Evolutionary conservation across 2,797 vertebrate species (phyloP), one percentile per base, ranked within the genome.

Genomic region (Natrix natrix): DNA sequence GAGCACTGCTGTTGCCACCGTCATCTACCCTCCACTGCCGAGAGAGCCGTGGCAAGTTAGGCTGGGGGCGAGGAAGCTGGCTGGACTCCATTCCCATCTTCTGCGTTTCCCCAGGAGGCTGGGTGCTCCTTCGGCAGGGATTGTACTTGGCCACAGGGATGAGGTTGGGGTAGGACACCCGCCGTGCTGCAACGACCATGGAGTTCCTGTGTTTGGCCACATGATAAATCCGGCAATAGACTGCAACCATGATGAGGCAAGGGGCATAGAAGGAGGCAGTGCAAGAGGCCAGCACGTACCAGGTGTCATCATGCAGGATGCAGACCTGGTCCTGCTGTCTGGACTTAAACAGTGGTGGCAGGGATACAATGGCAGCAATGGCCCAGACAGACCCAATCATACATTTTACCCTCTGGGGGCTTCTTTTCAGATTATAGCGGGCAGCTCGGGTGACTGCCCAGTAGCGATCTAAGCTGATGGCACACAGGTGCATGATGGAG

Each of bases 381-480:
- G 96, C 90, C 99, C 99, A 99, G 90, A 99, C 98, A 0, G 97
- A 95, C 0, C 97, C 98, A 14, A 99, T 99, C 98, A 98, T 99
- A 60, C 97, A 96, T 95, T 99, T 99, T 90, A 99, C 98, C 92
- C 98, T 97, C 87, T 97, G 95, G 0, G 98, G 98, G 5, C 98
- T 99, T 91, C 98, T 98, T 96, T 98, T 99, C 93, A 99, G 96
- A 96, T 99, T 99, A 96, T 99, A 98, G 94, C 98, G 98, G 0
- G 98, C 98, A 0, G 99, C 98, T 86, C 99, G 98, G 0, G 98
- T 99, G 74, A 99, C 97, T 0, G 99, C 99, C 99, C 99, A 99
- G 97, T 99, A 99, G 74, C 98, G 98, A 96, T 99, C 99, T 59
- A 99, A 97, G 94, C 98, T 99, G 97, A 99, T 99, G 96, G 99